Evolutionary conservation across 2,113 vertebrate genomes (phyloP).

Genomic region (Oncorhynchus tshawytscha): DNA sequence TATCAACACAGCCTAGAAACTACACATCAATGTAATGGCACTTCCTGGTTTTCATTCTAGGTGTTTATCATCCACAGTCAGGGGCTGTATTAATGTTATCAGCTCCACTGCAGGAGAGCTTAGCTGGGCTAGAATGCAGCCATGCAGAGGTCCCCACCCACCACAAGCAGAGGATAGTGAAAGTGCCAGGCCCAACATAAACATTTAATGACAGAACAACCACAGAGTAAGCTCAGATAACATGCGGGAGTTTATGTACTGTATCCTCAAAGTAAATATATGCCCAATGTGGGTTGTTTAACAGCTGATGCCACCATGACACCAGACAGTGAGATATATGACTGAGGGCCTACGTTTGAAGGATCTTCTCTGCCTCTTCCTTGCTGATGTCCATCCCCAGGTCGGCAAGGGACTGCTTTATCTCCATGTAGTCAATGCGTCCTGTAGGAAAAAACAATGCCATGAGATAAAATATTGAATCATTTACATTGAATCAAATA

Average conservation of each 20-base stretch:
- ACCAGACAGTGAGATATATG: background rate
- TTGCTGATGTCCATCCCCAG: conserved; percentile 84
- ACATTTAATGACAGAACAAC: background rate
- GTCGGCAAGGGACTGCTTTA: conserved; percentile 86
- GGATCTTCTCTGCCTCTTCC: conserved; percentile 86
- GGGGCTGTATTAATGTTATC: conserved; percentile 43
- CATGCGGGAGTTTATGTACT: background rate
- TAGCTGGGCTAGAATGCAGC: background rate
- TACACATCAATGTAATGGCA: background rate
- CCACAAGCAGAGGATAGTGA: background rate
- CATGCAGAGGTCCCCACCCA: conserved; percentile 34
- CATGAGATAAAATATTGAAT: too few species aligned
- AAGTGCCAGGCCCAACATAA: background rate
- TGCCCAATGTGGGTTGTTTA: background rate
- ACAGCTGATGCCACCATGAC: background rate
- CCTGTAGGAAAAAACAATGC: conserved; percentile 70
- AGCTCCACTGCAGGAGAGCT: conserved; percentile 15
- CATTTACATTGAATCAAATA: too few species aligned
- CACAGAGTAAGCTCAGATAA: background rate
- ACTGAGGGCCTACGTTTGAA: conserved; percentile 77
- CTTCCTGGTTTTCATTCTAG: background rate
- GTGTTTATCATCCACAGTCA: conserved; percentile 29
- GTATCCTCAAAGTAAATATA: background rate
- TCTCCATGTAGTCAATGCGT: conserved; percentile 83
- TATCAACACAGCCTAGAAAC: background rate